A percentile compares a stretch with the other conserved stretches of the same genome.
Evolutionary conservation across 2,797 vertebrate genomes (phyloP).

Genomic region (Chiloscyllium punctatum): DNA sequence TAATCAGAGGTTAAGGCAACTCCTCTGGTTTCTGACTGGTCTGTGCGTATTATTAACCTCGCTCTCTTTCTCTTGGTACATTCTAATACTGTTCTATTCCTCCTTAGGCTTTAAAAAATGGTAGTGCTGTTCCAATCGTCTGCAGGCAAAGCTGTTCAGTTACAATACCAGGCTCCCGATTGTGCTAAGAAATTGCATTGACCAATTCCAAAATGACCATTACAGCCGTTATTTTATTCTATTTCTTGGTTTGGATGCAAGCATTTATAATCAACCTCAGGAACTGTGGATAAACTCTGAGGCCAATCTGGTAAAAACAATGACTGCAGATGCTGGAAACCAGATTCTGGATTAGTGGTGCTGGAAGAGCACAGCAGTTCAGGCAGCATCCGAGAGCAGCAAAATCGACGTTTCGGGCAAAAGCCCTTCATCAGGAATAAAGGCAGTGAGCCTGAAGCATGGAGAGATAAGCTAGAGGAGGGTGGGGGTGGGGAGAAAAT

Average conservation of each 20-base stretch:
- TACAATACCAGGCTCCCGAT: background rate
- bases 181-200: background rate
- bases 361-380: too few relatives aligned
- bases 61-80: background rate
- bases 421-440: too few relatives aligned
- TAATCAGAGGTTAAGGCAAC: background rate
- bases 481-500: too few relatives aligned
- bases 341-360: too few relatives aligned
- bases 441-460: too few relatives aligned
- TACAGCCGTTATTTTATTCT: background rate
- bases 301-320: too few relatives aligned
- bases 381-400: too few relatives aligned
- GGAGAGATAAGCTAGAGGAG: too few relatives aligned
- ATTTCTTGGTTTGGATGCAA: background rate
- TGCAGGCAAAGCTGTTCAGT: background rate
- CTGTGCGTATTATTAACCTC: background rate
- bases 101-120: background rate
- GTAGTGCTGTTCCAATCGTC: background rate
- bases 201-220: background rate
- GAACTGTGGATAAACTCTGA: background rate
- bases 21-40: background rate
- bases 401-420: too few relatives aligned
- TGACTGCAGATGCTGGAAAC: too few relatives aligned
- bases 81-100: background rate
- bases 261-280: background rate